These are phyloP conservation scores for Gallirallus australis DNA, from an alignment of 2,797 vertebrate species.

Conservation along the genomic window DNA sequence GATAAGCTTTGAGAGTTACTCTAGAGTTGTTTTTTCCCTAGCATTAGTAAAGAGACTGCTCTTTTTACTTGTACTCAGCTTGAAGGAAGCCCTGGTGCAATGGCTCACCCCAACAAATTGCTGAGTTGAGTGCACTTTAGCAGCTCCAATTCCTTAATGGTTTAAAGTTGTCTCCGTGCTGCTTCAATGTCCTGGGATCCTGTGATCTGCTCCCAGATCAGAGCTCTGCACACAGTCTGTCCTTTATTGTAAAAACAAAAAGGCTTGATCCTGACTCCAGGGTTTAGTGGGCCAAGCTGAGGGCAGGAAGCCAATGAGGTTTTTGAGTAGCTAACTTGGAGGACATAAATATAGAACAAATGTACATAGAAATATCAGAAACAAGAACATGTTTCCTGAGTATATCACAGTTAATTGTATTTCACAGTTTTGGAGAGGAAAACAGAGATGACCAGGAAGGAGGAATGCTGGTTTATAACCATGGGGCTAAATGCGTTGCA, in stretches of 20 bases:
- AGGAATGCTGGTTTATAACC: background rate
- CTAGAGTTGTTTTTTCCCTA: background rate
- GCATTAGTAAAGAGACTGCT: background rate
- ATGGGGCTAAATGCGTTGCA: background rate
- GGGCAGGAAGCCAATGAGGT: background rate
- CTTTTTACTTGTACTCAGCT: background rate
- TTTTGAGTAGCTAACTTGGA: background rate
- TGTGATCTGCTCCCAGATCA: background rate
- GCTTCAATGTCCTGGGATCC: background rate
- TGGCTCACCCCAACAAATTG: background rate
- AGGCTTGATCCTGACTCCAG: background rate
- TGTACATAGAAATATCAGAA: constrained; percentile 2
- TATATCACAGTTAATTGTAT: background rate
- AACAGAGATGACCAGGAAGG: background rate
- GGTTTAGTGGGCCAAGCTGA: background rate
- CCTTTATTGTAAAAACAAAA: constrained; percentile 5
- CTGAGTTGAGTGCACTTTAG: background rate
- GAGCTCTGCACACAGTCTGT: background rate
- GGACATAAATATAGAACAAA: constrained; percentile 19
- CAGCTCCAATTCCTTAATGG: background rate
- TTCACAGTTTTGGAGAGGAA: background rate
- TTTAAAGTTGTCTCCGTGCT: background rate
- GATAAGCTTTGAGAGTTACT: background rate
- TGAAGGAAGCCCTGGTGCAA: background rate
- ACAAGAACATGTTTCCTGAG: background rate